These are phyloP conservation scores for Phoeniculus purpureus DNA, from an alignment of 2,797 vertebrate species.

Conservation along the genomic window DNA sequence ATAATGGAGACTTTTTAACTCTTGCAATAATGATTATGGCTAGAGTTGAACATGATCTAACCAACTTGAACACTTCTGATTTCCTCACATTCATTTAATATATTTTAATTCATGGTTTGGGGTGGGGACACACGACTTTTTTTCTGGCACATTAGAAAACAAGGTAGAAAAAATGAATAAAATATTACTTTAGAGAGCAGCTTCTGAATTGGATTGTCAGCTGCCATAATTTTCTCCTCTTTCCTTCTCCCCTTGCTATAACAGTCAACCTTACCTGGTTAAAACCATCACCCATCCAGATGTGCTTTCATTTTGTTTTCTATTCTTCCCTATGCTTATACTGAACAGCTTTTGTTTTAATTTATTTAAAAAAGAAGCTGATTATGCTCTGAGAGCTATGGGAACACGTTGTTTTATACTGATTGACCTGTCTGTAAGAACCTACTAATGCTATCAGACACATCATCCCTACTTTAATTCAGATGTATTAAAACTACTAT, in stretches of 20 bases:
- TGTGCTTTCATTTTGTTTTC: not conserved
- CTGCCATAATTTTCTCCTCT: not conserved
- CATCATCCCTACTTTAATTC: not conserved
- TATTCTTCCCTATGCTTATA: not conserved
- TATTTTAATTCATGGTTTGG: not conserved
- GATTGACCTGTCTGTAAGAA: not conserved
- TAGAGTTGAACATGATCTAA: not conserved
- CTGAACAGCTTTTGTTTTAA: not conserved
- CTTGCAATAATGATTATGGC: not conserved
- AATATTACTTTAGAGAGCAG: not conserved
- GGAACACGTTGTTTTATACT: not conserved
- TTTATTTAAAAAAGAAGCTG: not conserved
- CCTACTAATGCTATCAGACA: not conserved
- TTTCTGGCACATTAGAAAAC: not conserved
- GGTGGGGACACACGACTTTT: too few species aligned
- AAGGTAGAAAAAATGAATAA: not conserved
- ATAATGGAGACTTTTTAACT: not conserved
- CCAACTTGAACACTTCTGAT: not conserved
- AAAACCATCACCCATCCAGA: not conserved
- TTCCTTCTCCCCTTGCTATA: not conserved
- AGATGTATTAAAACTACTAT: not conserved
- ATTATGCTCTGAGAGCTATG: not conserved
- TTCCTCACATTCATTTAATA: not conserved
- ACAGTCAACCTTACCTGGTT: not conserved
- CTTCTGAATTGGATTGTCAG: slow-evolving; percentile 12